Base-by-base conservation (phyloP, 2,113 vertebrate genomes). In the Mixornis gularis region DNA sequence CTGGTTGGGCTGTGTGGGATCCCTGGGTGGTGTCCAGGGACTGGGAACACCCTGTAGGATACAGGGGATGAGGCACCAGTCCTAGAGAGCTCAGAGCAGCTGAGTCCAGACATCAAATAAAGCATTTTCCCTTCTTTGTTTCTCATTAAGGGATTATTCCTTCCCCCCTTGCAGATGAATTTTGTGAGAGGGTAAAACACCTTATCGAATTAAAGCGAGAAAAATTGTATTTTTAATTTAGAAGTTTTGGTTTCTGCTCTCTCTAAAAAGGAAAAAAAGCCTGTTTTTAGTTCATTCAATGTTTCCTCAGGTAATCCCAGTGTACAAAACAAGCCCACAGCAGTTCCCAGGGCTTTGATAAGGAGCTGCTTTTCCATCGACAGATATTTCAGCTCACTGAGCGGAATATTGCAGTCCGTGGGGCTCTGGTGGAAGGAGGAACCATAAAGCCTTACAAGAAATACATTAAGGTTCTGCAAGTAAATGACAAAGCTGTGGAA, bases 301-400 rank as follows among this genome's bases (percentile, higher is more conserved):
- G 77, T 63, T 80, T 92, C 91, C 87, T 82, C 70, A 69, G 89
- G 73, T 91, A 92, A 87, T 87, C 59, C 41, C 38, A 48, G 87
- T 2, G 74, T 30, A 36, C 69, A 49, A 34, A 95, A 92, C 41
- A 10, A 60, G 49, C 65, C 79, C 59, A 11, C 30, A 89, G 86
- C 3, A 3, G 55, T 12, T 93, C 77, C 79, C 80, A 40, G 16
- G 18, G 83, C 43, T 56, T 92, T 89, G 89, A 81, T 62, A 58
- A 71, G 87, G 72, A 69, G 81, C 69, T 69, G 64, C 29, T 82
- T 77, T 95, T 74, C 62, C 79, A 87, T 46, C 46, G 49, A 79
- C 48, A 85, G 85, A 38, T 77, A 73, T 79, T 68, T 89, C 89
- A 94, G 89, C 87, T 95, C 89, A 76, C 72, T 88, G 87, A 96